Base-by-base conservation (phyloP, 2,888 invertebrate genomes). In the Agrochola litura region DNA sequence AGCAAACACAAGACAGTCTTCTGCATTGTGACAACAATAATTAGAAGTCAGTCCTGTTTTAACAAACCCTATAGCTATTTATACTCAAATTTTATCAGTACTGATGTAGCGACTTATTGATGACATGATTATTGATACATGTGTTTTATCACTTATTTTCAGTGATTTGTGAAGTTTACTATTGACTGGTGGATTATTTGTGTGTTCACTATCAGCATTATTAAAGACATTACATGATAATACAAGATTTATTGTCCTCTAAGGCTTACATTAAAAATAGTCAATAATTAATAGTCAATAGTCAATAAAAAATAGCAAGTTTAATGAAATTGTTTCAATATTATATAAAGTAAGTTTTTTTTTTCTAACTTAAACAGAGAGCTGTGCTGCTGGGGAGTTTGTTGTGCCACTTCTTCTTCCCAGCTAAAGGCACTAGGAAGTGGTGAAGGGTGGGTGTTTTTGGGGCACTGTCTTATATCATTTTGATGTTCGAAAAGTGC, bases 1-100 rank as follows among this genome's bases (percentile, higher is more conserved):
- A 81, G 56, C 52, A 81, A 83, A 43, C 70, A 83, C 79, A 81
- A 63, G 1, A 78, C 16, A 46, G 84, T n/a, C 70, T 79, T 81
- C 79, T 80, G 78, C 81, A 81, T 81, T 58, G 60, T 83, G 25
- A 14, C n/a, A 56, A 78, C 52, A 68, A 58, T 77, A 9, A 25
- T 56, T 30, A 30, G 30, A 54, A 54, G 22, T 14, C 30, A n/a
- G 8, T 65, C 4, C 6, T 19, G 22, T 41, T 30, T n/a, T 30
- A 14, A 19, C 12, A 3, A 8, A 56, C 4, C 3, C 2, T 19
- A 16, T 6, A n/a, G 54, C 43, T 82, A 82, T 79, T 56, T 79
- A 79, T 82, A 19, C 25, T 14, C 3, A 0, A 49, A 25, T 43
- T 61, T 79, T 82, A 82, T 79, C 82, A 54, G 49, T 41, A 63